Percentiles rank a stretch among this genome's conserved stretches.
Evolutionary conservation across 1,140 invertebrate genomes (phyloP).

Genomic region (Diachasma alloeum): DNA sequence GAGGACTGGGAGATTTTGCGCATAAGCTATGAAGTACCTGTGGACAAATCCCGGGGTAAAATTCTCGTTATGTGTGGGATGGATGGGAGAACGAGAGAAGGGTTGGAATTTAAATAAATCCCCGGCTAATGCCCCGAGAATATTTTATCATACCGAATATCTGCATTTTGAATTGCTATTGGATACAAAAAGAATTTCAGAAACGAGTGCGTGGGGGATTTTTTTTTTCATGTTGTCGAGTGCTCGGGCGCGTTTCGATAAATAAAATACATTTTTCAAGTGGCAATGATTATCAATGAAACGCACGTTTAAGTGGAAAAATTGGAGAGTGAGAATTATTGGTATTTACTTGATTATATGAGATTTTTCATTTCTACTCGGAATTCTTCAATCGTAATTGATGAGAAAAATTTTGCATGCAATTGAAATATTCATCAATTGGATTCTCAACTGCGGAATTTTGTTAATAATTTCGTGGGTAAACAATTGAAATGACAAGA

Average conservation of each 20-base stretch:
- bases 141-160: conserved; percentile 10
- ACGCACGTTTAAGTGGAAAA: too few species aligned
- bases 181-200: not conserved
- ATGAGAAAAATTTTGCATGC: too few species aligned
- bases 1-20: not conserved
- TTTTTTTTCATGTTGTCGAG: not conserved
- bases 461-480: too few species aligned
- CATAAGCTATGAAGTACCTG: conserved; percentile 16
- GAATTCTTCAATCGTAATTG: too few species aligned
- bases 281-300: not conserved
- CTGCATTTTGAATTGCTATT: not conserved
- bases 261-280: not conserved
- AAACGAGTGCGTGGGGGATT: not conserved
- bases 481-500: too few species aligned
- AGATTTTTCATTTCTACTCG: too few species aligned
- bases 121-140: conserved; percentile 1
- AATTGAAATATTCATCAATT: too few species aligned
- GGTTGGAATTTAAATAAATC: conserved; percentile 9
- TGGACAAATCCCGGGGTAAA: conserved; percentile 3
- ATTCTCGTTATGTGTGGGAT: not conserved
- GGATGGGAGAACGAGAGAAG: not conserved
- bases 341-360: too few species aligned
- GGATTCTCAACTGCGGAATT: too few species aligned
- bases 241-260: not conserved
- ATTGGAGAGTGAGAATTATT: too few species aligned